Evolutionary conservation across 2,797 vertebrate species (phyloP).

Genomic region (Avahi laniger): DNA sequence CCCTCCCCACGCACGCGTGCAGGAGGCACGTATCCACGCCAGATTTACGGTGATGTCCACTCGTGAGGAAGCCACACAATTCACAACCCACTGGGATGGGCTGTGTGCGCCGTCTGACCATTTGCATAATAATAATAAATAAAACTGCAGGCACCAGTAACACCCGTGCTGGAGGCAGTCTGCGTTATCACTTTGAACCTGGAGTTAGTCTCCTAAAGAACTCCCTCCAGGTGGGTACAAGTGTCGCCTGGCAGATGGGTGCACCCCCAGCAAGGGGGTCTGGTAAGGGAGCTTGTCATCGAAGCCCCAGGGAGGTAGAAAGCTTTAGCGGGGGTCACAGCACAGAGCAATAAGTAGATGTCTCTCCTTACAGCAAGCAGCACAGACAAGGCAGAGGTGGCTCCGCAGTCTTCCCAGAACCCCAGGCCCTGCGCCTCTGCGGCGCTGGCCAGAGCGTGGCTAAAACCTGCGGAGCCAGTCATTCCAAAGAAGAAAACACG

Average conservation of each 20-base stretch:
- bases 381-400: no score
- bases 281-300: no score
- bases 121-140: slow-evolving; percentile 81
- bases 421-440: background rate
- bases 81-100: slow-evolving; percentile 84
- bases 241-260: rapidly evolving
- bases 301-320: no score
- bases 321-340: background rate
- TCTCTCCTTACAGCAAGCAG: background rate
- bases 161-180: rapidly evolving
- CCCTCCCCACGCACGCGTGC: rapidly evolving
- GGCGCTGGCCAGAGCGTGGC: background rate
- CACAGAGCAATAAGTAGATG: background rate
- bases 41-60: slow-evolving; percentile 71
- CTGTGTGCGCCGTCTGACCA: slow-evolving; percentile 83
- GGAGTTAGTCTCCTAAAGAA: rapidly evolving
- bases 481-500: background rate
- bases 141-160: slow-evolving; percentile 82
- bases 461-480: background rate
- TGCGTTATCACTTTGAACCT: rapidly evolving
- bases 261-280: rapidly evolving
- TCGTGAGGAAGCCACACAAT: slow-evolving; percentile 86
- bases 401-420: background rate
- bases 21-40: rapidly evolving
- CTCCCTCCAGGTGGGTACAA: background rate